These are phyloP conservation scores for Epinephelus moara DNA, from an alignment of 2,113 vertebrate genomes.

Conservation along the genomic window DNA sequence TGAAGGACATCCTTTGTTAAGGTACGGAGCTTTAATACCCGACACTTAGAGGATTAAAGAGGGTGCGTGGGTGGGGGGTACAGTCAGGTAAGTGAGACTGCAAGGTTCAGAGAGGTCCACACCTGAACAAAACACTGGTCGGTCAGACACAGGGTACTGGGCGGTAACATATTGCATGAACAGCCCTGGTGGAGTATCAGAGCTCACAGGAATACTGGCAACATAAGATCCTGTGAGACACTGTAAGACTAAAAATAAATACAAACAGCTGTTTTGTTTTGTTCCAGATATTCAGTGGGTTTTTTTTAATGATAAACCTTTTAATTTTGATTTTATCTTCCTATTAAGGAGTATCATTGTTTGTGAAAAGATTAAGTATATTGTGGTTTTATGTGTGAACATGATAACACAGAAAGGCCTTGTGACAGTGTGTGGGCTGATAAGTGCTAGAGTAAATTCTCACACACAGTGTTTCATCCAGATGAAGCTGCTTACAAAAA, in stretches of 20 bases:
- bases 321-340: background rate
- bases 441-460: background rate
- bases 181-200: conserved; percentile 51
- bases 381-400: background rate
- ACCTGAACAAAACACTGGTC: conserved; percentile 61
- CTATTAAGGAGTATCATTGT: background rate
- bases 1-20: conserved; percentile 73
- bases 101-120: conserved; percentile 58
- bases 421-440: background rate
- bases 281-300: background rate
- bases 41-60: conserved; percentile 68
- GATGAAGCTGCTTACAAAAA: background rate
- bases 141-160: conserved; percentile 63
- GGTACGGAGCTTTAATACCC: conserved; percentile 64
- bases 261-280: background rate
- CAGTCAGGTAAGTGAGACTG: conserved; percentile 67
- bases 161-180: conserved; percentile 39
- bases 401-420: background rate
- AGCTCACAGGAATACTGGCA: conserved; percentile 22
- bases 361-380: background rate
- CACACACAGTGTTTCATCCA: background rate
- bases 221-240: conserved; percentile 42
- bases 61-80: conserved; percentile 25
- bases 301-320: background rate
- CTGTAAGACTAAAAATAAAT: background rate